Conservation (phyloP, 2,888 invertebrate species). For the Drosophila vallismaia region DNA sequence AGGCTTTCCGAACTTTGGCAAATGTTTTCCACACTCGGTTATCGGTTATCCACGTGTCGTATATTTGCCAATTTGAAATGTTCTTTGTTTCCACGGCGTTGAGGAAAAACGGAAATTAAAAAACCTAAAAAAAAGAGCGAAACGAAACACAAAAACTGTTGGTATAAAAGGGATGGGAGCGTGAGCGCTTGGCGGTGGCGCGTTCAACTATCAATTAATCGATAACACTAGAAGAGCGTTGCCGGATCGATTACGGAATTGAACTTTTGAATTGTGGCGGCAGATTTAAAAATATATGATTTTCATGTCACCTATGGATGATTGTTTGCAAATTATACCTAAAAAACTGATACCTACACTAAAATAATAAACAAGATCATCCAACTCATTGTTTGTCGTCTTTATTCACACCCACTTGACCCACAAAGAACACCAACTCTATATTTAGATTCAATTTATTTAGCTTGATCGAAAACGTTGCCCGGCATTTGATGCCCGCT, state of each 20-base stretch:
- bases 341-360: too few relatives aligned
- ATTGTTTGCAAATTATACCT: background rate
- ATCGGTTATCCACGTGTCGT: slow-evolving; percentile 13
- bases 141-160: slow-evolving; percentile 41
- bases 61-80: slow-evolving; percentile 1
- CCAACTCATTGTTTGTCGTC: background rate
- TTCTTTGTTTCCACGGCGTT: slow-evolving; percentile 17
- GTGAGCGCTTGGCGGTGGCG: slow-evolving; percentile 5
- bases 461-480: slow-evolving; percentile 42
- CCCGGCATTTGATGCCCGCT: slow-evolving; percentile 53
- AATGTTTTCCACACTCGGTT: background rate
- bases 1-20: background rate
- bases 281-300: background rate
- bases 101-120: slow-evolving; percentile 30
- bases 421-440: slow-evolving; percentile 30
- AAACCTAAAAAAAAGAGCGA: slow-evolving; percentile 48
- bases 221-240: background rate
- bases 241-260: background rate
- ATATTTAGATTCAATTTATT: slow-evolving; percentile 44
- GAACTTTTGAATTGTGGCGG: background rate
- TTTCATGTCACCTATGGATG: background rate
- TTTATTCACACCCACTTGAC: slow-evolving; percentile 13
- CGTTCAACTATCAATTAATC: slow-evolving; percentile 1
- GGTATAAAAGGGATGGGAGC: slow-evolving; percentile 5
- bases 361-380: background rate